Evolutionary conservation across 2,888 invertebrate genomes (phyloP), one percentile per base, ranked within the genome.

Genomic region (Punctoribates punctum): DNA sequence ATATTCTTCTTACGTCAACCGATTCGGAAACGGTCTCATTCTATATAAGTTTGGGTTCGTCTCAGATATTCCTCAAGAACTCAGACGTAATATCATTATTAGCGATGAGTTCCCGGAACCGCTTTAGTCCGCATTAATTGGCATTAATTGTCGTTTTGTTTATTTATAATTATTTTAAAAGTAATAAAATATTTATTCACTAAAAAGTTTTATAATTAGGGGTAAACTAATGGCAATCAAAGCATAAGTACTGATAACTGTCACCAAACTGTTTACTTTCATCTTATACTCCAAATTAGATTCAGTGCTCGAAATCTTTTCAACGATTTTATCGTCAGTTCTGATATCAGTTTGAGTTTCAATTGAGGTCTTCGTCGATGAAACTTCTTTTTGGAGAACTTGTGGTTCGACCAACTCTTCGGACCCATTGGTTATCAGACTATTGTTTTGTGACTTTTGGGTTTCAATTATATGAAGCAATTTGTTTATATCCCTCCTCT

Each of bases 21-120:
- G 77, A 27, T 77, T 77, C 38, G 77, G 77, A 25, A 60, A 60
- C 17, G 77, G 77, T 34, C 46, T 77, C 17, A 29, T 77, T 1
- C 17, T 77, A 0, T 77, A 77, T 34, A 73, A 77, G 51, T 25
- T 25, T 34, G 77, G 77, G 1, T 74, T 38, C 17, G 48, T 74
- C n/a, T 20, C 42, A 2, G 38, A 23, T 54, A 17, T 74, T 0
- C 60, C 75, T 2, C 38, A 15, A 70, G 17, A 70, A 23, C 48
- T 20, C 25, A 75, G 23, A 25, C 75, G 48, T 23, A 65, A 75
- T 67, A 67, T 75, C 20, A 15, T 75, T n/a, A 48, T 75, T 23
- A 46, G 17, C n/a, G 48, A 75, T 67, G 20, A 29, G 67, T 67
- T 75, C n/a, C 75, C 75, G 6, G 17, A 38, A 65, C 17, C 62